Percentiles rank a stretch among this genome's conserved stretches.
Evolutionary conservation across 2,113 vertebrate genomes (phyloP).

Genomic region (Plecturocebus donacophilus): DNA sequence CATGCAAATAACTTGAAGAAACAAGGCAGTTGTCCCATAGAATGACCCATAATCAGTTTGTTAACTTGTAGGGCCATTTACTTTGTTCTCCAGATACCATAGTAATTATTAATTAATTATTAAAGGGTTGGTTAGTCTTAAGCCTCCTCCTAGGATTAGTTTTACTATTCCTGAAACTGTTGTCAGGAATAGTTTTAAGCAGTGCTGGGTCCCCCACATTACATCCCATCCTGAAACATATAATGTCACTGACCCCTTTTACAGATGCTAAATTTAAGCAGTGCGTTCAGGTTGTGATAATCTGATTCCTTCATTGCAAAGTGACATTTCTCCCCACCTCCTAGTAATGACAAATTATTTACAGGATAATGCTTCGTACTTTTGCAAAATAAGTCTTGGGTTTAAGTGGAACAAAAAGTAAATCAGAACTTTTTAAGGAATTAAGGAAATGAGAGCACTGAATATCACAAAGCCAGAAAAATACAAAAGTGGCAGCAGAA

Average conservation of each 20-base stretch:
- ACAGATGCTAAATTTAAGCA: not conserved
- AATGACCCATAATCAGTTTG: not conserved
- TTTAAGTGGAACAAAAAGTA: not conserved
- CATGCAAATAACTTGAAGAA: not conserved
- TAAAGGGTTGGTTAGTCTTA: not conserved
- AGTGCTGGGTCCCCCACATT: not conserved
- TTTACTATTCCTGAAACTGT: no score
- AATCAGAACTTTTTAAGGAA: slow-evolving; percentile 12
- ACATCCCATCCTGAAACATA: not conserved
- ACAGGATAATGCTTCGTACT: not conserved
- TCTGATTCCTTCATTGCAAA: not conserved
- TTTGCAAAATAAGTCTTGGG: not conserved
- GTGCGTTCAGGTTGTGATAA: not conserved
- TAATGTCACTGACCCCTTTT: not conserved
- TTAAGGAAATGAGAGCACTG: not conserved
- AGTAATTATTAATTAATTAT: not conserved
- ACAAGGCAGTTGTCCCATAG: not conserved
- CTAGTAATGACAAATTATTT: not conserved
- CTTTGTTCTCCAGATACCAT: not conserved
- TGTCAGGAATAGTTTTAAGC: not conserved
- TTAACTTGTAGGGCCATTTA: not conserved
- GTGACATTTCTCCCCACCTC: not conserved
- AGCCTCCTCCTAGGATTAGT: not conserved
- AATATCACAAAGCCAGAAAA: not conserved
- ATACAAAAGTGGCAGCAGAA: not conserved